Evolutionary conservation across 2,797 vertebrate species (phyloP).

Genomic region (Takifugu ocellatus): DNA sequence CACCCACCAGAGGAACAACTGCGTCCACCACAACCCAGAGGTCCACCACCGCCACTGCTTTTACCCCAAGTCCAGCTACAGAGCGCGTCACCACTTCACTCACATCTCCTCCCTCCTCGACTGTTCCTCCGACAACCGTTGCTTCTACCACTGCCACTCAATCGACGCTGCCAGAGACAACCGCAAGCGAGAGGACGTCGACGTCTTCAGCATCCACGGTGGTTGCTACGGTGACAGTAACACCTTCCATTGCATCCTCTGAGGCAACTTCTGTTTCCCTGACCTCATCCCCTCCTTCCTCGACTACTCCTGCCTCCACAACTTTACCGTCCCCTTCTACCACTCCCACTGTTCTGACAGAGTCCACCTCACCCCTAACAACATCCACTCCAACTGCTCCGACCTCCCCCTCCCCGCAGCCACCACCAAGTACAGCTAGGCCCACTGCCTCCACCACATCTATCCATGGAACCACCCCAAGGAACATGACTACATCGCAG

Average conservation of each 20-base stretch:
- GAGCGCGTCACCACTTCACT: constrained; percentile 31
- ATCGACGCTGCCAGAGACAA: constrained; percentile 25
- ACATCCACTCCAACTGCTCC: constrained; percentile 20
- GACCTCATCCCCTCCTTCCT: constrained; percentile 29
- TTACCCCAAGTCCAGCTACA: constrained; percentile 42
- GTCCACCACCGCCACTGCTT: constrained; percentile 43
- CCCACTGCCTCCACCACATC: constrained; percentile 24
- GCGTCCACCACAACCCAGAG: constrained; percentile 33
- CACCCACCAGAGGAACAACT: constrained; percentile 22
- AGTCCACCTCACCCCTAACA: neutral
- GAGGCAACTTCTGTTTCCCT: neutral
- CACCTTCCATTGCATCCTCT: constrained; percentile 24
- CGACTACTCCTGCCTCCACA: constrained; percentile 14
- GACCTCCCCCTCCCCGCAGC: constrained; percentile 24
- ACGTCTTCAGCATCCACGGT: constrained; percentile 1
- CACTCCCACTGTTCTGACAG: neutral
- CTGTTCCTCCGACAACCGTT: constrained; percentile 34
- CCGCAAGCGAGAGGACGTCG: constrained; percentile 43
- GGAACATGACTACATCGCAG: constrained; percentile 10
- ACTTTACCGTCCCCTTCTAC: constrained; percentile 1
- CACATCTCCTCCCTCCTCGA: constrained; percentile 31
- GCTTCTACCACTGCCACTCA: constrained; percentile 30
- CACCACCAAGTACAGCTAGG: constrained; percentile 14
- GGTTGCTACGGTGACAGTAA: constrained; percentile 28
- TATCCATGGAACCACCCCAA: constrained; percentile 19